These are phyloP conservation scores for Pipra filicauda DNA, from an alignment of 2,113 vertebrate species.

Conservation along the genomic window DNA sequence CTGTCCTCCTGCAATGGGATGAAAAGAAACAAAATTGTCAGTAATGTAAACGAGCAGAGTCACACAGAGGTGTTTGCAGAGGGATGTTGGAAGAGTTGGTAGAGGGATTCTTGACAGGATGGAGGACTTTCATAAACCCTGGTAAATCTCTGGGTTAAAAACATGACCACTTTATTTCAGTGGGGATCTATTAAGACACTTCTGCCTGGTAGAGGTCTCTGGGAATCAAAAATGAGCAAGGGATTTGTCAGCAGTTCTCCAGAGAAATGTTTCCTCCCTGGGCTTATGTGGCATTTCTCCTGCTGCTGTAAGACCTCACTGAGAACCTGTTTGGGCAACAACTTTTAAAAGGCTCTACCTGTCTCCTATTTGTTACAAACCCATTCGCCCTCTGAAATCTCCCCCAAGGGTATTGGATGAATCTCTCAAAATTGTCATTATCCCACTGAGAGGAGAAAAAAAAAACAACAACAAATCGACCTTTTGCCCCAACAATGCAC, in stretches of 20 bases:
- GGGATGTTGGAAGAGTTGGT: not conserved
- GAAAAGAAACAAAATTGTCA: not conserved
- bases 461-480: too few relatives aligned
- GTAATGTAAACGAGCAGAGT: not conserved
- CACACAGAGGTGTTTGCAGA: not conserved
- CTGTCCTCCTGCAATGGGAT: slow-evolving; percentile 87
- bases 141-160: not conserved
- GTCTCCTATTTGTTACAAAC: not conserved
- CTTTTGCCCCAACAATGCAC: not conserved
- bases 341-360: not conserved
- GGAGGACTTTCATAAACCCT: not conserved
- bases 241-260: not conserved
- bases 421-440: not conserved
- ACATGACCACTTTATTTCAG: not conserved
- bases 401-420: not conserved
- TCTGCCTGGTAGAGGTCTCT: not conserved
- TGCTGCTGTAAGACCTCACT: not conserved
- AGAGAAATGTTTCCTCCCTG: not conserved
- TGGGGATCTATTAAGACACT: not conserved
- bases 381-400: not conserved
- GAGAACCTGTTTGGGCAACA: not conserved
- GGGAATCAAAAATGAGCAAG: not conserved
- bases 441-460: not conserved
- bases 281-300: not conserved
- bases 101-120: not conserved